Evolutionary conservation across 1,140 invertebrate species (phyloP).

Genomic region (Dendroctonus valens): DNA sequence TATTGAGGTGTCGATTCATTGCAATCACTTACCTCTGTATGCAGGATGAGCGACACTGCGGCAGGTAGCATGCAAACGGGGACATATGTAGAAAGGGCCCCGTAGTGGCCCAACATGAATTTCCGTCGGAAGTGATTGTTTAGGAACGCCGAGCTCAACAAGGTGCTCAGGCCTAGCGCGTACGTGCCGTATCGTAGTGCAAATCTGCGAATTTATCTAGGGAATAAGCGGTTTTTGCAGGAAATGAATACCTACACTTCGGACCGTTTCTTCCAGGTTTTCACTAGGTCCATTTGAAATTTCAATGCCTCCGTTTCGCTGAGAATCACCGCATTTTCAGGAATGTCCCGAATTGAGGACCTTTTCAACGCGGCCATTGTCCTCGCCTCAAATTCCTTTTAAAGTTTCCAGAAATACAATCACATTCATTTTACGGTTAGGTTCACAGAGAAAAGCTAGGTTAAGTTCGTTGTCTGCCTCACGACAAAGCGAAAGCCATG

Average conservation of each 20-base stretch:
- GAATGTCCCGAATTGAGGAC: conserved; percentile 39
- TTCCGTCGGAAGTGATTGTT: conserved; percentile 51
- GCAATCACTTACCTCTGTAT: conserved; percentile 44
- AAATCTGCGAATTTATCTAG: conserved; percentile 42
- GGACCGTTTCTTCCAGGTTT: conserved; percentile 48
- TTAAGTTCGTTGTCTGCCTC: too few relatives aligned
- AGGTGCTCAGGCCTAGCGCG: conserved; percentile 26
- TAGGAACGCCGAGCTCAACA: conserved; percentile 47
- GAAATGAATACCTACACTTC: conserved; percentile 49
- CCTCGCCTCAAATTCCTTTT: too few relatives aligned
- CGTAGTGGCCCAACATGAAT: conserved; percentile 48
- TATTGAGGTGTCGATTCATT: not conserved
- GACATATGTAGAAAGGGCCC: conserved; percentile 49
- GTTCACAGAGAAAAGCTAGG: too few relatives aligned
- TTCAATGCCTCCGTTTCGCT: conserved; percentile 50
- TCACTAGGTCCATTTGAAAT: conserved; percentile 52
- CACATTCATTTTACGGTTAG: too few relatives aligned
- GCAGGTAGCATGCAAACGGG: conserved; percentile 51
- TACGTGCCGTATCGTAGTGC: conserved; percentile 46
- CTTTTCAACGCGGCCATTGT: not conserved
- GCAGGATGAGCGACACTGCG: conserved; percentile 47
- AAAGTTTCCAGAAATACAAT: too few relatives aligned
- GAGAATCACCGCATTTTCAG: conserved; percentile 51
- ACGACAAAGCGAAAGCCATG: too few relatives aligned
- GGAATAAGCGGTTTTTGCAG: not conserved